phyloP scores from a whole-genome alignment of 2,113 vertebrate genomes.

The Mola mola region DNA sequence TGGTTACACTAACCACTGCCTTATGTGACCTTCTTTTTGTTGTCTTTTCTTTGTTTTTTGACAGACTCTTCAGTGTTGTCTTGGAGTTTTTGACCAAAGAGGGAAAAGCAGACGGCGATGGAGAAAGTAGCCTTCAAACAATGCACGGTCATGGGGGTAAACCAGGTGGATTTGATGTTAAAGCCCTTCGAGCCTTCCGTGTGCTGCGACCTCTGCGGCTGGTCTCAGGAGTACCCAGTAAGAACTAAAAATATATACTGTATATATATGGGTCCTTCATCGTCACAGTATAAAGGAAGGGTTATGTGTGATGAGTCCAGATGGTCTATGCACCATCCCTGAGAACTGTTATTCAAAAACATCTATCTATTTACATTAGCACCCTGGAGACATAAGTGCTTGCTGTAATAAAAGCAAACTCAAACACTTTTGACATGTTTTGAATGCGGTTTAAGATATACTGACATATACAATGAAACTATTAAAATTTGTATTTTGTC shows the following conservation, averaged over 20 bases:
- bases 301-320: slow-evolving; percentile 40
- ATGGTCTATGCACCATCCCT: slow-evolving; percentile 52
- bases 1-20: no score
- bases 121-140: slow-evolving; percentile 81
- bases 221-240: slow-evolving; percentile 99
- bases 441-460: no score
- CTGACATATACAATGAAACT: no score
- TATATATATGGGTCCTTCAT: no score
- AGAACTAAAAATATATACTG: no score
- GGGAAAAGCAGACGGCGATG: slow-evolving; percentile 49
- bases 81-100: slow-evolving; percentile 99
- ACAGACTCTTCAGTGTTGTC: slow-evolving; percentile 98
- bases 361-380: slow-evolving; percentile 46
- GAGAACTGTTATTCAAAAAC: slow-evolving; percentile 51
- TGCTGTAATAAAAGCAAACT: neutral
- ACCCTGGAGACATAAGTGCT: slow-evolving; percentile 32
- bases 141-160: slow-evolving; percentile 86
- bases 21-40: no score
- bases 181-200: slow-evolving; percentile 98
- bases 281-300: neutral
- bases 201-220: slow-evolving; percentile 97
- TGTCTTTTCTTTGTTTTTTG: slow-evolving; percentile 19
- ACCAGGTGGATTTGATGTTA: slow-evolving; percentile 97
- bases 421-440: no score
- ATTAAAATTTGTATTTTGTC: no score